Conservation (phyloP, 2,113 vertebrate species). For the Sardina pilchardus region DNA sequence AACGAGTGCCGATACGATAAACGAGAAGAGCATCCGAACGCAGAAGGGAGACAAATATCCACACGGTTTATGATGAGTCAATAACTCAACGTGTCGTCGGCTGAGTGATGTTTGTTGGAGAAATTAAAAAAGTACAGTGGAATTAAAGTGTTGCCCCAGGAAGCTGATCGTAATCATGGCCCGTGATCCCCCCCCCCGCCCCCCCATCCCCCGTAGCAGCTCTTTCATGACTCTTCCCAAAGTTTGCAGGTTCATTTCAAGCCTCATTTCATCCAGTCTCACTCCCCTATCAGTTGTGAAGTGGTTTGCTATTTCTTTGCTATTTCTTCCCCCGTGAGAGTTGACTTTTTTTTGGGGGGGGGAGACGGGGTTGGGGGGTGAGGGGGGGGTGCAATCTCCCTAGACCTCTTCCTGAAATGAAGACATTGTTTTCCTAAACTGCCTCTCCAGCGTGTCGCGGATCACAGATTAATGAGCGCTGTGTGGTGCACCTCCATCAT, state of each 20-base stretch:
- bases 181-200: neutral
- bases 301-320: neutral
- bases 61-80: too few species aligned
- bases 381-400: neutral
- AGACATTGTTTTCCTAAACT: neutral
- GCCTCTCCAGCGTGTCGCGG: neutral
- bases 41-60: neutral
- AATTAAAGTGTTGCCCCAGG: neutral
- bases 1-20: neutral
- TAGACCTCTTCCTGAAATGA: neutral
- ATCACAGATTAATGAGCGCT: neutral
- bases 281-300: neutral
- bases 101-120: neutral
- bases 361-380: neutral
- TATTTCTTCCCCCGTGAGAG: neutral
- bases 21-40: neutral
- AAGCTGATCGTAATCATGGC: neutral
- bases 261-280: neutral
- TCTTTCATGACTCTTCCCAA: neutral
- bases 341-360: neutral
- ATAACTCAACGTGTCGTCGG: neutral
- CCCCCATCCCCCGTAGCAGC: neutral
- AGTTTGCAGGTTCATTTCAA: conserved; percentile 14
- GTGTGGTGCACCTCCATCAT: conserved; percentile 42
- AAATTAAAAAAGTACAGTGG: neutral